A percentile compares a stretch with the other conserved stretches of the same genome.
Evolutionary conservation across 2,888 invertebrate species (phyloP).

Genomic region (Lobophora halterata): DNA sequence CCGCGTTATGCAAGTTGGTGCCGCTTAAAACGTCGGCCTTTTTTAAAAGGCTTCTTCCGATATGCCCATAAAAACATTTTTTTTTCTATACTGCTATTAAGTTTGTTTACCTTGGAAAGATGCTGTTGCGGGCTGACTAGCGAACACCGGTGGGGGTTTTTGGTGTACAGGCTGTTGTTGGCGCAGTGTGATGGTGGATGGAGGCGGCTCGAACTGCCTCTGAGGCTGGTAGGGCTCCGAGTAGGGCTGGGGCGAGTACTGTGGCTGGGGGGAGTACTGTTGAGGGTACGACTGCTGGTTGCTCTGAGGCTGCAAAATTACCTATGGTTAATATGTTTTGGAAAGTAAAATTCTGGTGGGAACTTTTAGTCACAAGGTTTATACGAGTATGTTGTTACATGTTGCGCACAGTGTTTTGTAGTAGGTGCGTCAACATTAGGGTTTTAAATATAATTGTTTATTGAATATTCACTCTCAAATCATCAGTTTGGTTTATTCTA

Average conservation of each 20-base stretch:
- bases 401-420: no score
- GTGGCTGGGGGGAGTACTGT: constrained; percentile 39
- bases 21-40: no score
- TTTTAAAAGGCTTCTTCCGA: no score
- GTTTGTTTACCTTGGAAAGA: constrained; percentile 85
- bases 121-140: constrained; percentile 90
- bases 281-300: constrained; percentile 40
- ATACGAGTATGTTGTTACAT: no score
- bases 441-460: no score
- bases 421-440: no score
- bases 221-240: constrained; percentile 80
- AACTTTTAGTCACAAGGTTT: constrained; percentile 15
- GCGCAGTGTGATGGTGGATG: constrained; percentile 86
- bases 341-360: not conserved
- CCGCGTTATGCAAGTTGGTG: no score
- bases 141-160: constrained; percentile 86
- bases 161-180: constrained; percentile 88
- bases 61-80: no score
- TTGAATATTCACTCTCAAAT: no score
- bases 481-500: no score
- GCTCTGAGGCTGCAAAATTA: constrained; percentile 22
- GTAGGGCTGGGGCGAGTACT: constrained; percentile 44
- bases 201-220: constrained; percentile 81
- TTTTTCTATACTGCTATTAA: no score
- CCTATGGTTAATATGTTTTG: not conserved